Percentiles rank a stretch among this genome's conserved stretches.
These are phyloP conservation scores for Enteromius unitaeniatus DNA, from an alignment of 2,797 vertebrate genomes.

Conservation along the genomic window DNA sequence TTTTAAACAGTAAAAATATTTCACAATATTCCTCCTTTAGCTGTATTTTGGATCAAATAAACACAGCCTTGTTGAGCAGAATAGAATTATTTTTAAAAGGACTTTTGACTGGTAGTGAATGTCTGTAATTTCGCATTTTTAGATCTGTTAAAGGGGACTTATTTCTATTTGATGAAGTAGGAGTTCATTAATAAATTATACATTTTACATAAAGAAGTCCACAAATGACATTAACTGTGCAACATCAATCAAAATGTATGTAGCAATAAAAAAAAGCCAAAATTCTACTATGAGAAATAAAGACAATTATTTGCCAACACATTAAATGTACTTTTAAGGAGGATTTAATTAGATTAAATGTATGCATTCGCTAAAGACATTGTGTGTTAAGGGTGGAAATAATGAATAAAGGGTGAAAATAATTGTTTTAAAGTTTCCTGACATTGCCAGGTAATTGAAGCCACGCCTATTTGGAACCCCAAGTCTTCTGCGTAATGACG, in stretches of 20 bases:
- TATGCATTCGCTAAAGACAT: background rate
- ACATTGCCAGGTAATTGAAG: background rate
- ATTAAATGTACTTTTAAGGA: background rate
- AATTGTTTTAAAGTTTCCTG: background rate
- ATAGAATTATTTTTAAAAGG: background rate
- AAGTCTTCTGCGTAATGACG: conserved; percentile 22
- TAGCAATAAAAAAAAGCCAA: background rate
- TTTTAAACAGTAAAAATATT: background rate
- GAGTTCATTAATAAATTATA: background rate
- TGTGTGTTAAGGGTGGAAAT: background rate
- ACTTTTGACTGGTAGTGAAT: background rate
- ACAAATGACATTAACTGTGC: background rate
- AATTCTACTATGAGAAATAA: background rate
- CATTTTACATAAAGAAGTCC: background rate
- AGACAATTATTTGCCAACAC: background rate
- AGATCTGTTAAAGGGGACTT: background rate
- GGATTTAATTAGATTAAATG: background rate
- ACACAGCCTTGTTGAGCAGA: background rate
- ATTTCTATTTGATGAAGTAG: background rate
- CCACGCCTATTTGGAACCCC: conserved; percentile 42
- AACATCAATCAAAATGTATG: background rate
- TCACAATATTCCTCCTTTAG: background rate
- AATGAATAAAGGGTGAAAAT: background rate
- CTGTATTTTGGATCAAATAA: background rate
- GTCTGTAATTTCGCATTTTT: background rate